Evolutionary conservation across 2,888 invertebrate species (phyloP), one percentile per base, ranked within the genome.

Genomic region (Zaprionus bogoriensis): DNA sequence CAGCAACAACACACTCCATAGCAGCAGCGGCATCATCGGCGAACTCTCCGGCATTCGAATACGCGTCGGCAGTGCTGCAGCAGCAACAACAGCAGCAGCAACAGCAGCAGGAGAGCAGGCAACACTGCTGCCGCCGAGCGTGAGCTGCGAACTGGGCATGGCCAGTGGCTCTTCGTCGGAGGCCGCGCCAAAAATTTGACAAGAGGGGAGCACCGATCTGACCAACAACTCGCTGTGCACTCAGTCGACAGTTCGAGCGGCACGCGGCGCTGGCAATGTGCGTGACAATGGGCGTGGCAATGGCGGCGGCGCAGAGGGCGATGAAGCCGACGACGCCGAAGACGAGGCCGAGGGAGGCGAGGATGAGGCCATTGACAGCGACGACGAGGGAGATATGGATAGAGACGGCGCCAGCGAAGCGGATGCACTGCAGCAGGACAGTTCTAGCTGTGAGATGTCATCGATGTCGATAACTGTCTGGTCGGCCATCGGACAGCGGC

Each of bases 151-250:
- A 25, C 70, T 90, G 74, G 89, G 85, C 25, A 41, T 89, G 77
- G 87, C 85, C 61, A 87, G 88, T 50, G 87, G 76, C 52, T 87
- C 88, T 1, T 87, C 89, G 3, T 87, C 86, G 52, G 88, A 87
- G 59, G 87, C 88, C 51, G 84, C 80, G 55, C 87, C 89, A 72
- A 90, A 89, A 73, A 91, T 91, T 88, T 91, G 91, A 91, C 91
- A 91, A 87, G 89, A 88, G 88, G 90, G 87, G 84, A 89, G 88
- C 83, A 83, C 86, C 72, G 89, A 89, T 55, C 77, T 80, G 57
- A 89, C 89, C 58, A 88, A 88, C 50, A 90, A 89, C 67, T 89
- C 89, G 48, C 78, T 87, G 58, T 89, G 88, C 65, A 89, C 87
- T 62, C 83, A 89, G 65, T 88, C 87, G 59, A 75, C 77, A 7